Evolutionary conservation across 2,888 invertebrate genomes (phyloP), one percentile per base, ranked within the genome.

Genomic region (Rotaria sp.): DNA sequence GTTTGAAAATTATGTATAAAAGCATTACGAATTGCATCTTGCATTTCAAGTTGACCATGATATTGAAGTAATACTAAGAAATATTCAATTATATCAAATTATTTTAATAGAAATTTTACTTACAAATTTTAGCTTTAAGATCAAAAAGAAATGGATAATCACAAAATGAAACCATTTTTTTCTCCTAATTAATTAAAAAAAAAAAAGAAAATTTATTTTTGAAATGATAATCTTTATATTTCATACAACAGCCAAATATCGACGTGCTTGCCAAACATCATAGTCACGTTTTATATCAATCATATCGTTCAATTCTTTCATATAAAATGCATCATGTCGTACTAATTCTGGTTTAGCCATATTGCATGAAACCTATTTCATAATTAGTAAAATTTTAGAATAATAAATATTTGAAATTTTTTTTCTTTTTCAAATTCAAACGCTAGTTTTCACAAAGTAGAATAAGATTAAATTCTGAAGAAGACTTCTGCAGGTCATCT

Each of bases 111-210:
- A 52, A 52, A 18, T 0, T 4, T 21, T 67, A 21, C 67, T 67
- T 67, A 67, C 67, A 35, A 67, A 57, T 95, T 91, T 98, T 98
- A 55, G 96, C 96, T 89, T 94, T 93, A 18, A 95, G 96, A 92
- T 98, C 96, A 92, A 97, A 96, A 84, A 97, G 93, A 91, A 98
- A 98, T 84, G 97, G 95, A 92, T 95, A 98, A 92, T 95, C 94
- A 91, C 97, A 97, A 92, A 97, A 94, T 90, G 90, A 89, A 80
- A 89, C 85, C 18, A 86, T 86, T 74, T 85, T 80, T 48, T 59
- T 57, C 52, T 87, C 52, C 88, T 88, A 85, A n/a, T 84, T 24
- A 41, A 59, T 85, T 45, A 57, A 48, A 84, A 45, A 11, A 21
- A 41, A 24, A 80, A 5, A 45, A 24, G 13, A 13, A 41, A 80